These are phyloP conservation scores for Trichechus manatus DNA, from an alignment of 2,113 vertebrate genomes.

Conservation along the genomic window DNA sequence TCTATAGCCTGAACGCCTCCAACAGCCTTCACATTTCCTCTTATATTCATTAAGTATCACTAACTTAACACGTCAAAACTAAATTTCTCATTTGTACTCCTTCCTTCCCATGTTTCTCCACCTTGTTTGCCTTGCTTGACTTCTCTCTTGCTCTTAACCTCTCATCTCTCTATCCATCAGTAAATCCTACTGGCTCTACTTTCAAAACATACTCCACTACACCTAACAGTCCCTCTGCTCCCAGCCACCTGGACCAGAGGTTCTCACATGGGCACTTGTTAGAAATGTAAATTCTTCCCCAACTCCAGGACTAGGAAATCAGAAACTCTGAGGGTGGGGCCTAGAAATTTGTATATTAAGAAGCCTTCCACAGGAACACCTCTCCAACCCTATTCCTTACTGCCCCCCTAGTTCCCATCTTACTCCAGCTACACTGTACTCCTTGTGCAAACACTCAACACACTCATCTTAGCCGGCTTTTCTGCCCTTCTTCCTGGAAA, in stretches of 20 bases:
- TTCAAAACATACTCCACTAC: neutral
- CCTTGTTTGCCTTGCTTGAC: neutral
- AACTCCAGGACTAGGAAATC: neutral
- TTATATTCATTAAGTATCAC: neutral
- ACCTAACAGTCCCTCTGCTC: neutral
- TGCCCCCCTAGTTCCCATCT: neutral
- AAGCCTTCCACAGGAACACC: neutral
- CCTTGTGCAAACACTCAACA: neutral
- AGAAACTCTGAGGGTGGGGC: neutral
- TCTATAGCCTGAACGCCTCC: neutral
- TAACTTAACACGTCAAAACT: neutral
- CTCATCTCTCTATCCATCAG: neutral
- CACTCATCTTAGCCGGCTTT: neutral
- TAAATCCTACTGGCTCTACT: neutral
- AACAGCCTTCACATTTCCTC: neutral
- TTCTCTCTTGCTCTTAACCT: neutral
- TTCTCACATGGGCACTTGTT: neutral
- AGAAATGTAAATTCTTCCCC: conserved; percentile 3
- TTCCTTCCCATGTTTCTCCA: neutral
- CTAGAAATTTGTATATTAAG: neutral
- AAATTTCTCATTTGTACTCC: neutral
- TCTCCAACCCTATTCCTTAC: neutral
- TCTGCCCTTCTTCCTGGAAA: neutral
- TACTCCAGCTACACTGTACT: neutral
- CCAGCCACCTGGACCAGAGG: neutral